Evolutionary conservation across 2,113 vertebrate genomes (phyloP), one percentile per base, ranked within the genome.

Genomic region (Pluvialis apricaria): DNA sequence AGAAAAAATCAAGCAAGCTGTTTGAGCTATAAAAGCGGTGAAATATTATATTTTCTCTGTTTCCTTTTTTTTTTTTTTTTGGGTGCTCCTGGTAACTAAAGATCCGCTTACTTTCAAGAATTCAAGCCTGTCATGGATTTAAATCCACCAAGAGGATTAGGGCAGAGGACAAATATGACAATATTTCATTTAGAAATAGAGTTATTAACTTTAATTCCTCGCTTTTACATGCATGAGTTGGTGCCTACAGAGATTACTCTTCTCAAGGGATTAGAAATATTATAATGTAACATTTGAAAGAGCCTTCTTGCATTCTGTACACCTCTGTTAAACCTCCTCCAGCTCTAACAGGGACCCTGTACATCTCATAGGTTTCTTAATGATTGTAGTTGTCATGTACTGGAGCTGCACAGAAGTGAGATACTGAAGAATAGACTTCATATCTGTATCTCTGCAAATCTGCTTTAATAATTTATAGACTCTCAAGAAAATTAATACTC

Each of bases 161-260:
- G 65, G 44, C 44, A 85, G 75, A 91, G 58, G 88, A 96, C 78
- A 95, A 91, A 89, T 93, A 95, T 24, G 70, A 95, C 77, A 95
- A 95, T 85, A 97, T 95, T 95, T 97, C 57, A 32, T 91, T 95
- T 95, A 95, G 89, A 87, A 95, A 95, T 15, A 87, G 55, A 96
- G 81, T 95, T 96, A 96, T 91, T 95, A 96, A 86, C 86, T 95
- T 95, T 75, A 95, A 95, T 91, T 85, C 86, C 82, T 94, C 58
- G 62, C 42, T 90, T 95, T 47, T 58, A 94, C 70, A 96, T 91
- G 91, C 91, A 82, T 82, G 86, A 96, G 28, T 95, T 94, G 66
- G 44, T 94, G 78, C 65, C 72, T 90, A 81, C 68, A 90, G 88
- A 94, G 92, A 86, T 92, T 91, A 93, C 28, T 21, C 71, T 70